phyloP scores from a whole-genome alignment of 2,113 vertebrate genomes.

The Actenoides lindsayi region DNA sequence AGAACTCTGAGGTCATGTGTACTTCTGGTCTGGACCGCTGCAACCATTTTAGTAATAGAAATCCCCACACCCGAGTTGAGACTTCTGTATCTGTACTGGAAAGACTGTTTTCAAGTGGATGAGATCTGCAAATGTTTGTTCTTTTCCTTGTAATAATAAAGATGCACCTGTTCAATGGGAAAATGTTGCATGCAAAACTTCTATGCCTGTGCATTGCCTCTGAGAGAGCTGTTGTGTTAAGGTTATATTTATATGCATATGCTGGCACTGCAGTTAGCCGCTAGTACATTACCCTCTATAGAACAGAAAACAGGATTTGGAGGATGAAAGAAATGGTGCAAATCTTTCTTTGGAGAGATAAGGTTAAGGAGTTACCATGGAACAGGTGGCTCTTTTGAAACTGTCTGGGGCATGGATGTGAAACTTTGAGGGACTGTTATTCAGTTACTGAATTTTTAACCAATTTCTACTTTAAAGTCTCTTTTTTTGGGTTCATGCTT shows the following conservation, averaged over 20 bases:
- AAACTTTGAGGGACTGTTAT: neutral
- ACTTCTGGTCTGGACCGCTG: neutral
- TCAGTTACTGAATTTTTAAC: neutral
- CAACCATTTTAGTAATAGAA: neutral
- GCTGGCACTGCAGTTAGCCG: neutral
- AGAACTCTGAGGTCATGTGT: neutral
- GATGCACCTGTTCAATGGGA: neutral
- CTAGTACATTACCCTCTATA: too few species aligned
- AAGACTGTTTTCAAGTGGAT: neutral
- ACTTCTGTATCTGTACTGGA: neutral
- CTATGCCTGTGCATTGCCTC: neutral
- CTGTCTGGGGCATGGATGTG: neutral
- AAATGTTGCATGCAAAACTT: neutral
- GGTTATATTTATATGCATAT: neutral
- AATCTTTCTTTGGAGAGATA: neutral
- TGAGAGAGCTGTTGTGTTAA: rapidly evolving
- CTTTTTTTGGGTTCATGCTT: rapidly evolving
- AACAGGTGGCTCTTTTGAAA: neutral
- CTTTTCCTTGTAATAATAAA: neutral
- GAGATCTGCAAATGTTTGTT: rapidly evolving
- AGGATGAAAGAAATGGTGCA: neutral
- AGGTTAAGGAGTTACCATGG: neutral
- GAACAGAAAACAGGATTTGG: neutral
- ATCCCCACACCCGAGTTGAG: neutral
- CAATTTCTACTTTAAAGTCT: neutral